Conservation (phyloP, 2,113 vertebrate species). For the Anguilla rostrata region DNA sequence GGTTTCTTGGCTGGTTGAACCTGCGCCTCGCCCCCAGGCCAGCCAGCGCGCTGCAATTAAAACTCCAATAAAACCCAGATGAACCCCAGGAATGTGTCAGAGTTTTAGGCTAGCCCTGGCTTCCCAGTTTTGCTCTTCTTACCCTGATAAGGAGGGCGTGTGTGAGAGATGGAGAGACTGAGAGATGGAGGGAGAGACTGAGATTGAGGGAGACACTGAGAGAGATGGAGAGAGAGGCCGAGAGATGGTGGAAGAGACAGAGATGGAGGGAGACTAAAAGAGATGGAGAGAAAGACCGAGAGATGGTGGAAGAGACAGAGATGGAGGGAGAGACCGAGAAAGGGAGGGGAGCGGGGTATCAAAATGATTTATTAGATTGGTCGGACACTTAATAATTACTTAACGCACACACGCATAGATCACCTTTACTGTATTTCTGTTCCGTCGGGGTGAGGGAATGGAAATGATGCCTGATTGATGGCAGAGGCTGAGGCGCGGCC, state of each 20-base stretch:
- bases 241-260: slow-evolving; percentile 24
- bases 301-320: slow-evolving; percentile 18
- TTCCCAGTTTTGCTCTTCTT: not conserved
- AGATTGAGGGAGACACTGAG: not conserved
- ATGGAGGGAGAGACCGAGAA: slow-evolving; percentile 34
- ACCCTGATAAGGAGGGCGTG: not conserved
- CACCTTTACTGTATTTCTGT: slow-evolving; percentile 77
- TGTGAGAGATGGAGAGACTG: slow-evolving; percentile 18
- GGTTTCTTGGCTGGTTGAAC: slow-evolving; percentile 40
- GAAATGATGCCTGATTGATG: slow-evolving; percentile 77
- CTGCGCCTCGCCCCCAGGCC: slow-evolving; percentile 11
- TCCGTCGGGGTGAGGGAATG: slow-evolving; percentile 62
- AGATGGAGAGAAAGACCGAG: not conserved
- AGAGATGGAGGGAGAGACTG: slow-evolving; percentile 5
- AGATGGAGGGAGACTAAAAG: no score
- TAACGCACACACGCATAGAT: slow-evolving; percentile 69
- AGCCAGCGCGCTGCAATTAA: slow-evolving; percentile 45
- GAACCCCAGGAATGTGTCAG: slow-evolving; percentile 23
- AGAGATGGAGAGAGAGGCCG: slow-evolving; percentile 29
- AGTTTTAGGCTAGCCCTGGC: no score
- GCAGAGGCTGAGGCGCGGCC: slow-evolving; percentile 55
- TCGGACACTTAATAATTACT: slow-evolving; percentile 77
- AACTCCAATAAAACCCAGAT: slow-evolving; percentile 27
- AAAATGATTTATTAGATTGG: slow-evolving; percentile 68
- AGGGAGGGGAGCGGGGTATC: slow-evolving; percentile 19